Base-by-base conservation (phyloP, 2,797 vertebrate genomes). In the Mus minutoides region DNA sequence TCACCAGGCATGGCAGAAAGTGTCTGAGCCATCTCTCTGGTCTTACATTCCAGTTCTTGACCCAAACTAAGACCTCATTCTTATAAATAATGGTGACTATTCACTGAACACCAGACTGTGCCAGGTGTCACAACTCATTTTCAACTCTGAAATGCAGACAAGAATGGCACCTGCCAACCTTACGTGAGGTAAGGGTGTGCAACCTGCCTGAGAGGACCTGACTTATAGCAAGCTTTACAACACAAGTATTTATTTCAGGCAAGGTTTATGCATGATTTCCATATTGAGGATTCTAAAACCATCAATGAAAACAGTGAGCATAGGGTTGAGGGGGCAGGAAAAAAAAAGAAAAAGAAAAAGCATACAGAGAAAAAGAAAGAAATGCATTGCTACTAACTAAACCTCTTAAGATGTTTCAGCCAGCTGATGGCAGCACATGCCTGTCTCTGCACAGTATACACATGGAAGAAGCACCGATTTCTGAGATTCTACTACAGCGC, bases 341-440 rank as follows among this genome's bases (percentile, higher is more conserved):
- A n/a, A 40, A 52, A 6, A 64, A n/a, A 40, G 40, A 24, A n/a
- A n/a, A n/a, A 82, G 37, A 54, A 54, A 90, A 88, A 71, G 17
- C 40, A 91, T 21, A 43, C 54, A 31, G 24, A 91, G 76, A 54
- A 64, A 43, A 92, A 92, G 34, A 56, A 71, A 60, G 49, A 52
- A 90, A 91, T 85, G 11, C 10, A 37, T 67, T 71, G 69, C 88
- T 85, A 77, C 0, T 21, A 77, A 77, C 0, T 21, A 77, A 96
- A 46, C 8, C 43, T 56, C 64, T 93, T 69, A 49, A 91, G 78
- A 88, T 75, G 5, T 84, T 73, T 88, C 78, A 46, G 46, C 67
- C 93, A 88, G 93, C 14, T 85, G 96, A 82, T 86, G 67, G 93
- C 92, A 96, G 95, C 54, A 83, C 21, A 16, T 19, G 54, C 90